phyloP scores from a whole-genome alignment of 2,797 vertebrate genomes.

The Orestias chungarensis region DNA sequence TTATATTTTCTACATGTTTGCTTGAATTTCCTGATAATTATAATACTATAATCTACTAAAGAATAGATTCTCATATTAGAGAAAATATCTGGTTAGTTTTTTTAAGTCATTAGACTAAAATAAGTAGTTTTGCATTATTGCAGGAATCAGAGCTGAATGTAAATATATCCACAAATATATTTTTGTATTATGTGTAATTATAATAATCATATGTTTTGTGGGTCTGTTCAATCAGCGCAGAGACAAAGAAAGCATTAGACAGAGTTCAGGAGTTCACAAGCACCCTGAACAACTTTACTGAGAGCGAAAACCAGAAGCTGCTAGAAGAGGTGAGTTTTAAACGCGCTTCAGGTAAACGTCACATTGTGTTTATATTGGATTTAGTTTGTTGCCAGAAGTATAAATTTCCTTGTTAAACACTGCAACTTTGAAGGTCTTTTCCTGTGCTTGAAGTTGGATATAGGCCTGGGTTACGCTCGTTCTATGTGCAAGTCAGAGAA shows the following conservation, averaged over 20 bases:
- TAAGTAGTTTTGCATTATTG: not conserved
- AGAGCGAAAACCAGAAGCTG: conserved; percentile 71
- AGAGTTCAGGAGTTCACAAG: conserved; percentile 63
- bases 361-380: not conserved
- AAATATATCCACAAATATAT: not conserved
- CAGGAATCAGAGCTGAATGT: too few species aligned
- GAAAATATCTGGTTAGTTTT: not conserved
- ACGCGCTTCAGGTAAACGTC: not conserved
- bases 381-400: not conserved
- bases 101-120: not conserved
- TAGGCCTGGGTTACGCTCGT: not conserved
- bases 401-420: not conserved
- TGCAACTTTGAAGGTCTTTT: not conserved
- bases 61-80: not conserved
- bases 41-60: not conserved
- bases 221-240: conserved; percentile 57
- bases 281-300: conserved; percentile 63
- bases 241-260: conserved; percentile 49
- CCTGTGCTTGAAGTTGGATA: not conserved
- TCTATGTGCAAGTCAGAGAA: not conserved
- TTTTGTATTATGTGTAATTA: not conserved
- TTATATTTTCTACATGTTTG: not conserved
- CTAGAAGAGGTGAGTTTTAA: conserved; percentile 69
- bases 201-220: conserved; percentile 6
- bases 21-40: not conserved